Percentiles rank a stretch among this genome's conserved stretches.
These are phyloP conservation scores for Periparus ater DNA, from an alignment of 2,797 vertebrate genomes.

Conservation along the genomic window DNA sequence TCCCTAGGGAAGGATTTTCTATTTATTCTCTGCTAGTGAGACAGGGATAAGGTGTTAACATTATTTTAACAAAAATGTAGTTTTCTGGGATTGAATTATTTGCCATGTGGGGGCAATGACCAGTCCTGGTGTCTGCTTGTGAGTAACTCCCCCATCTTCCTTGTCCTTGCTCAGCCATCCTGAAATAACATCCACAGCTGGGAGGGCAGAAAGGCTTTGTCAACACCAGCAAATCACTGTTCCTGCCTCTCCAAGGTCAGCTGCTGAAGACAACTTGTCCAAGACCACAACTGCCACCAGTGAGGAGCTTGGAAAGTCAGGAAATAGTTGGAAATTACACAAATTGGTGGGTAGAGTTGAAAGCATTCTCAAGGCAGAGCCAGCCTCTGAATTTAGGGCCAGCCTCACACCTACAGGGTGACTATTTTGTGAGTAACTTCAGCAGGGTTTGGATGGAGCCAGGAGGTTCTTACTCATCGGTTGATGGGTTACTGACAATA, in stretches of 20 bases:
- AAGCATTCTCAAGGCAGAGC: not conserved
- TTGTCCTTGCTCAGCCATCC: slow-evolving; percentile 22
- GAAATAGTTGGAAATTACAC: not conserved
- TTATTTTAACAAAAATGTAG: not conserved
- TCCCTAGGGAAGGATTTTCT: not conserved
- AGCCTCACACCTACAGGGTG: not conserved
- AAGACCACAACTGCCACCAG: not conserved
- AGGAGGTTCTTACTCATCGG: slow-evolving; percentile 18
- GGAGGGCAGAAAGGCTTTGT: slow-evolving; percentile 1
- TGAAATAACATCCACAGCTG: not conserved
- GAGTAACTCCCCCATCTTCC: not conserved
- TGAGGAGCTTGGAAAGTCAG: not conserved
- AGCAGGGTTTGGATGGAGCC: not conserved
- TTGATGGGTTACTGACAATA: not conserved
- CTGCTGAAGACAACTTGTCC: not conserved
- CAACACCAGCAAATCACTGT: slow-evolving; percentile 30
- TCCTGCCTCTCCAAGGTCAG: slow-evolving; percentile 23
- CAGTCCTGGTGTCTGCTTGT: not conserved
- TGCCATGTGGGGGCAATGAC: not conserved
- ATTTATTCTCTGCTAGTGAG: not conserved
- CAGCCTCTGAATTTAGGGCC: not conserved
- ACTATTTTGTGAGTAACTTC: not conserved
- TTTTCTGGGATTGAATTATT: not conserved
- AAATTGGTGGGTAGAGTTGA: not conserved
- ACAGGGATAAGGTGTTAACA: fast-evolving